These are phyloP conservation scores for Lanius collurio DNA, from an alignment of 2,113 vertebrate species.

Conservation along the genomic window DNA sequence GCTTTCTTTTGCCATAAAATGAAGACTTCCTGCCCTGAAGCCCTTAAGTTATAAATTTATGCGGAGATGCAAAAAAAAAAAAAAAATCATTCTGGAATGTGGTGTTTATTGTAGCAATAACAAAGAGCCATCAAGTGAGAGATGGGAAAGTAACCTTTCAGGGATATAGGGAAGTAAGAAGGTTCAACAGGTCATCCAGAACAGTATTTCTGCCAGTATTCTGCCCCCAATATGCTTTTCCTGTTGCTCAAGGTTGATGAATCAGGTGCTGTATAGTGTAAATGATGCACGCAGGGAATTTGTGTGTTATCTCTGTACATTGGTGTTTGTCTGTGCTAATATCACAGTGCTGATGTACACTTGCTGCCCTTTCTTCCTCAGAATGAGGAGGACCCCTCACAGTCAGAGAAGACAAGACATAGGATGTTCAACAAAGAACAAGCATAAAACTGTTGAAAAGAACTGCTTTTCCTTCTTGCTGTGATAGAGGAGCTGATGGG, in stretches of 20 bases:
- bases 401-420: neutral
- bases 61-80: neutral
- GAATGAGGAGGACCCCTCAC: neutral
- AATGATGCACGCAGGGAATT: rapidly evolving
- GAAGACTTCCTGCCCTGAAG: neutral
- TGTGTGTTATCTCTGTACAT: neutral
- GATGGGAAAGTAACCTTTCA: neutral
- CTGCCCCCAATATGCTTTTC: neutral
- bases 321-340: neutral
- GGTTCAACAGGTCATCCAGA: neutral
- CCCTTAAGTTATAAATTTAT: neutral
- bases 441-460: neutral
- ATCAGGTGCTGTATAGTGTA: neutral
- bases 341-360: neutral
- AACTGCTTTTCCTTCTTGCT: neutral
- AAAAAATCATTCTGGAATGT: neutral
- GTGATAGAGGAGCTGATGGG: neutral
- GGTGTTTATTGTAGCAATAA: neutral
- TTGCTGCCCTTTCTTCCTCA: neutral
- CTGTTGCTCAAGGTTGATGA: neutral
- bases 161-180: neutral
- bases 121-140: neutral
- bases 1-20: neutral
- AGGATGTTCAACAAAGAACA: neutral
- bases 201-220: neutral